Evolutionary conservation across 2,888 invertebrate species (phyloP), one percentile per base, ranked within the genome.

Genomic region (Latrodectus elegans): DNA sequence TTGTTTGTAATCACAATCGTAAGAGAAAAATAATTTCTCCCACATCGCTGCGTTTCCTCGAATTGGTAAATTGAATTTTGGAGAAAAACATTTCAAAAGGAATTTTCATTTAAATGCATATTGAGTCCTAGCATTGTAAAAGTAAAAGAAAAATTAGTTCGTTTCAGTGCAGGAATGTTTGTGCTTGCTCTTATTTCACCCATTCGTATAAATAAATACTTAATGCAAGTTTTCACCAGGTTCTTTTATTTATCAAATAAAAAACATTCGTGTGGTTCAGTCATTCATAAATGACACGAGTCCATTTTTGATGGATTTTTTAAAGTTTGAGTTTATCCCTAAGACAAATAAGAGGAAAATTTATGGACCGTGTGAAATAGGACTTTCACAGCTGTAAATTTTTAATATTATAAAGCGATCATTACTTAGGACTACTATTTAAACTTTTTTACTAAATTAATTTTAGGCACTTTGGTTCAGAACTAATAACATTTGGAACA

Each of bases 71-170:
- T 84, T 84, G 84, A 84, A 84, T 84, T 84, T 72, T 12, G 53
- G 17, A 22, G 22, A 52, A 78, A 70, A 77, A 65, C 73, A 65
- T 71, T 77, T 52, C 49, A 10, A n/a, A 52, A 52, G 38, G 72
- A 78, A 51, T 78, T 78, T 60, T 84, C 73, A 84, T 84, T 84
- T 84, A 78, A 84, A 84, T 84, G 84, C 84, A 84, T 84, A 78
- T 84, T 84, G 84, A 84, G 78, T 84, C 84, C 77, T 78, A 53
- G 67, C 38, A 38, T 15, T 55, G 51, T 52, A 68, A 65, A 70
- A 71, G 60, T 52, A 26, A 73, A 78, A 80, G 67, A 67, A 78
- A 84, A 84, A 84, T 84, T 84, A 84, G 84, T 53, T 81, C 73
- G 14, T 70, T 51, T 64, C n/a, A 52, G 26, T 10, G 60, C 53